Conservation (phyloP, 2,888 invertebrate species). For the Beris chalybata region DNA sequence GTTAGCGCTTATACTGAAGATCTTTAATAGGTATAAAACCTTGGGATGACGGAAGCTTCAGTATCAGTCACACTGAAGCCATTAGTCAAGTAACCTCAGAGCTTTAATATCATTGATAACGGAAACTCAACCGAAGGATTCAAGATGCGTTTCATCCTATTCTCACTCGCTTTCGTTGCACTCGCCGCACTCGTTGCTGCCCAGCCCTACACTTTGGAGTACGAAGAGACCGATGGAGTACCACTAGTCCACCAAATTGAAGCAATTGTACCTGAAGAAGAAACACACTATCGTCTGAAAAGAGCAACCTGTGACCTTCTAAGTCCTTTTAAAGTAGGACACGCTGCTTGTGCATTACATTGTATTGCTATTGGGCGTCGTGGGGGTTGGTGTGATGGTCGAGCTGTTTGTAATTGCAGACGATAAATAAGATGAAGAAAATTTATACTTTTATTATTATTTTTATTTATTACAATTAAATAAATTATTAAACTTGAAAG, state of each 20-base stretch:
- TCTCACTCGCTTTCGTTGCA: background rate
- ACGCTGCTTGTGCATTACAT: constrained; percentile 50
- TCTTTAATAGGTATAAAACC: no score
- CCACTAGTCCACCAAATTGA: background rate
- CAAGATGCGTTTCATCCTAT: constrained; percentile 9
- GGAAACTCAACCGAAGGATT: no score
- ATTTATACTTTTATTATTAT: no score
- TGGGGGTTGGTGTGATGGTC: constrained; percentile 47
- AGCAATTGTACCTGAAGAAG: background rate
- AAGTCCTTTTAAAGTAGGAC: constrained; percentile 43
- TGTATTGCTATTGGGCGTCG: constrained; percentile 45
- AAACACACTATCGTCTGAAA: constrained; percentile 40
- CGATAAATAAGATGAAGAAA: constrained; percentile 11
- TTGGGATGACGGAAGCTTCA: no score
- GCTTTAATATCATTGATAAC: no score
- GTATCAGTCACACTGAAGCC: no score
- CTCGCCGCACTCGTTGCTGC: background rate
- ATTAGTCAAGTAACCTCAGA: no score
- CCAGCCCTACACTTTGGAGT: background rate
- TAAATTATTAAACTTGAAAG: no score
- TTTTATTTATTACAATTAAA: no score
- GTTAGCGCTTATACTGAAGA: no score
- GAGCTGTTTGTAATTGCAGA: constrained; percentile 47
- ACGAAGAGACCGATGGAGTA: background rate
- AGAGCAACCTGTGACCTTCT: constrained; percentile 51